Evolutionary conservation across 2,888 invertebrate species (phyloP), one percentile per base, ranked within the genome.

Genomic region (Amblyteles armatorius): DNA sequence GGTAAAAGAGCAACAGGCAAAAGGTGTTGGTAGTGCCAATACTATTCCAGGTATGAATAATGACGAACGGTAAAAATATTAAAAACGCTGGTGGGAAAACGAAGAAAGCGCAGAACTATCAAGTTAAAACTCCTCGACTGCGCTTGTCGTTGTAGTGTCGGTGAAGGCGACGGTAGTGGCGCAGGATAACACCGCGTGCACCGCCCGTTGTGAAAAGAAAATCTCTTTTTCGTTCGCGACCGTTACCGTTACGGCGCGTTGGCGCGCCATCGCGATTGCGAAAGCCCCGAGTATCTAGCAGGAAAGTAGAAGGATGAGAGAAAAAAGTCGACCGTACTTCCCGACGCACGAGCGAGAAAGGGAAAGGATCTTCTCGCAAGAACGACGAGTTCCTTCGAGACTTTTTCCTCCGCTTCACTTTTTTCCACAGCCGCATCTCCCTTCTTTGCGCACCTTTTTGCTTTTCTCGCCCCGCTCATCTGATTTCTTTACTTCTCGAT

Each of bases 171-270:
- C 33, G 44, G 60, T 77, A 36, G 74, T 71, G 79, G 71, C 73
- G 72, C 11, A 48, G 77, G 36, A 81, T 73, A 63, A 52, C 52
- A 79, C 69, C 44, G 48, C 67, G 65, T 67, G 50, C 79, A 74
- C 68, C 79, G 71, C 57, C 57, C 79, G 72, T 79, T 65, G 72
- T 79, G 81, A 85, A 79, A 85, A 83, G 88, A 84, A 88, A 89
- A 87, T 88, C 86, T 83, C 86, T 83, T 84, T 89, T 86, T 83
- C 86, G 83, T 82, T 88, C 83, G 84, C 84, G 79, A 77, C 83
- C 88, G 87, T 89, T 88, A 89, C 85, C 86, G 86, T 88, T 89
- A 89, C 87, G 88, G 84, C 83, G 83, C 85, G 80, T 87, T 82
- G 79, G 85, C 76, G 82, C 72, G 83, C 84, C 86, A 87, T 88